phyloP scores from a whole-genome alignment of 2,797 vertebrate genomes.

The Staurois parvus region DNA sequence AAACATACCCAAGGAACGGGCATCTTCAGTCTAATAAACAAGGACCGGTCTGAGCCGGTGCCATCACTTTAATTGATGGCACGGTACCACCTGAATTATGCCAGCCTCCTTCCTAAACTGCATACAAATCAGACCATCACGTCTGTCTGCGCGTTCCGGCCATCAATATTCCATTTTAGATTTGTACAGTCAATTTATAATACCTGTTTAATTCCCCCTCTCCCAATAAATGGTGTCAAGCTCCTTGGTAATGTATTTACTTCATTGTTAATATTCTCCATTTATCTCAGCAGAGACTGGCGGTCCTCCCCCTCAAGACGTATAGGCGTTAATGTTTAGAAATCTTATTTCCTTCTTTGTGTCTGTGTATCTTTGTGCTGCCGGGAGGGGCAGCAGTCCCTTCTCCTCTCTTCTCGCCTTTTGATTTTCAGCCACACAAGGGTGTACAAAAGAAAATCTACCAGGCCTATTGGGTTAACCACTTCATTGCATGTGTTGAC shows the following conservation, averaged over 20 bases:
- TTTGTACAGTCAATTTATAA: slow-evolving; percentile 51
- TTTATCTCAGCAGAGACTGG: slow-evolving; percentile 50
- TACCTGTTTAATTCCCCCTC: slow-evolving; percentile 56
- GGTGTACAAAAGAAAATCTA: background rate
- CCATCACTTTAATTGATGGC: slow-evolving; percentile 19
- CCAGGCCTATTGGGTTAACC: slow-evolving; percentile 11
- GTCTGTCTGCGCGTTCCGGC: slow-evolving; percentile 6
- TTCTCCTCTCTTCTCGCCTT: background rate
- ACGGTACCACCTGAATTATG: background rate
- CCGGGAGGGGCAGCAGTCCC: background rate
- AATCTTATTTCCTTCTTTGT: slow-evolving; percentile 24
- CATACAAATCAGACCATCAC: slow-evolving; percentile 42
- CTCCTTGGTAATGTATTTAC: slow-evolving; percentile 53
- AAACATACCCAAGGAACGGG: background rate
- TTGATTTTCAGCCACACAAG: background rate
- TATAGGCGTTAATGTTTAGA: slow-evolving; percentile 18
- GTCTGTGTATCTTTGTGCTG: slow-evolving; percentile 2
- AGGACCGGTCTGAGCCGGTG: background rate
- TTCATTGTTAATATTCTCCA: slow-evolving; percentile 55
- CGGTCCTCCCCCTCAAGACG: background rate
- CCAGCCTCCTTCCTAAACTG: slow-evolving; percentile 19
- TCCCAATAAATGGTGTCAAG: slow-evolving; percentile 51
- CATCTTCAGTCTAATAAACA: background rate
- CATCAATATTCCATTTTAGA: slow-evolving; percentile 47
- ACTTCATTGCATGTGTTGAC: background rate